Percentiles rank a stretch among this genome's conserved stretches.
Conservation (phyloP, 2,113 vertebrate species). For the Atrichornis clamosus region DNA sequence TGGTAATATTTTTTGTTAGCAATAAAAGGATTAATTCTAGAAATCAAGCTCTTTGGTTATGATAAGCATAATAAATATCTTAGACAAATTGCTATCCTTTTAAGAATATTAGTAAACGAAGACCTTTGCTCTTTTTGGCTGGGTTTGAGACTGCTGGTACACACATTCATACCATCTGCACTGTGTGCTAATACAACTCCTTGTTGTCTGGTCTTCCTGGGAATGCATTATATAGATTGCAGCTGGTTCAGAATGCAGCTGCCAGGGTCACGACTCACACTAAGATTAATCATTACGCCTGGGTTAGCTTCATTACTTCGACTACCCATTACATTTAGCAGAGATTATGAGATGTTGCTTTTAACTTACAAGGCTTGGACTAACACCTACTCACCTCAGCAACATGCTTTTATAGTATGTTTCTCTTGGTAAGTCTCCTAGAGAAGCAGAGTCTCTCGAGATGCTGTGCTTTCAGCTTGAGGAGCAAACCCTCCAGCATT, state of each 20-base stretch:
- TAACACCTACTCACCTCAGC: conserved; percentile 69
- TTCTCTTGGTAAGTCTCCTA: conserved; percentile 53
- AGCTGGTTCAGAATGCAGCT: conserved; percentile 75
- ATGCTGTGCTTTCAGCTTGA: conserved; percentile 21
- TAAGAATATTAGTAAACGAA: conserved; percentile 63
- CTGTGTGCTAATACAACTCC: conserved; percentile 64
- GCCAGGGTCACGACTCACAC: conserved; percentile 71
- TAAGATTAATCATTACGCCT: conserved; percentile 76
- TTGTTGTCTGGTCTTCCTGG: conserved; percentile 70
- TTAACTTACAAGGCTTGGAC: conserved; percentile 70
- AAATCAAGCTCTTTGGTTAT: conserved; percentile 49
- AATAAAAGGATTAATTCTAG: conserved; percentile 58
- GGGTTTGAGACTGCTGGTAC: conserved; percentile 36
- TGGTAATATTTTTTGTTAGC: conserved; percentile 51
- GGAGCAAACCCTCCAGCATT: background rate
- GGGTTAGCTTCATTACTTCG: conserved; percentile 72
- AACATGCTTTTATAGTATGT: conserved; percentile 13
- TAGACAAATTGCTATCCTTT: conserved; percentile 56
- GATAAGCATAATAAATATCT: conserved; percentile 58
- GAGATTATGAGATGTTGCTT: conserved; percentile 77
- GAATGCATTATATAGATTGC: conserved; percentile 79
- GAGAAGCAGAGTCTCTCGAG: conserved; percentile 31
- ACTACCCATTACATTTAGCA: conserved; percentile 73
- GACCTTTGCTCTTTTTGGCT: conserved; percentile 63
- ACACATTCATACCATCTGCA: conserved; percentile 55